Conservation (phyloP, 2,113 vertebrate species). For the Xiphophorus couchianus region DNA sequence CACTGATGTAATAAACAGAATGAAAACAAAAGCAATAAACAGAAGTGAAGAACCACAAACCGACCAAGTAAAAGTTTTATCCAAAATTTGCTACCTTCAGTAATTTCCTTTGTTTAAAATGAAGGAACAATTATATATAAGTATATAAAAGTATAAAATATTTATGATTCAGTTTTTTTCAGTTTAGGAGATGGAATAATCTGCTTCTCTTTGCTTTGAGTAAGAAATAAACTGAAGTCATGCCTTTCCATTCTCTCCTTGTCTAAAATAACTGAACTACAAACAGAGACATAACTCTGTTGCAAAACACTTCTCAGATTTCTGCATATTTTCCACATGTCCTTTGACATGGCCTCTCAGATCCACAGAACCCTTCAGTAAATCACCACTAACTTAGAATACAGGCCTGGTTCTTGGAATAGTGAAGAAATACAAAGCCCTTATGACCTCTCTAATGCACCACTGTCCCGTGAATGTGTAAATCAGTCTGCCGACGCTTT, state of each 20-base stretch:
- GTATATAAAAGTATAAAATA: no score
- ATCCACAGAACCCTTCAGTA: constrained; percentile 59
- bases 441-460: constrained; percentile 58
- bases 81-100: no score
- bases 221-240: background rate
- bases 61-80: no score
- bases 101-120: background rate
- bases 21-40: no score
- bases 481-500: constrained; percentile 70
- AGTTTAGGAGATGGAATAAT: no score
- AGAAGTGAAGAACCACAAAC: no score
- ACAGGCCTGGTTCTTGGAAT: constrained; percentile 58
- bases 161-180: no score
- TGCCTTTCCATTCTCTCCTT: background rate
- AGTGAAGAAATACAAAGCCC: constrained; percentile 51
- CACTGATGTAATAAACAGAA: no score
- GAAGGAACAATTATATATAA: background rate
- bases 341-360: constrained; percentile 51
- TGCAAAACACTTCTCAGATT: constrained; percentile 64
- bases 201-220: background rate
- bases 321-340: constrained; percentile 62
- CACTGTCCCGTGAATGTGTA: constrained; percentile 55
- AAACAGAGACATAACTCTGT: constrained; percentile 50
- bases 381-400: constrained; percentile 64
- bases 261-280: constrained; percentile 46